Percentiles rank a stretch among this genome's conserved stretches.
These are phyloP conservation scores for Probaryconus sp. DNA, from an alignment of 1,140 invertebrate species.

Conservation along the genomic window DNA sequence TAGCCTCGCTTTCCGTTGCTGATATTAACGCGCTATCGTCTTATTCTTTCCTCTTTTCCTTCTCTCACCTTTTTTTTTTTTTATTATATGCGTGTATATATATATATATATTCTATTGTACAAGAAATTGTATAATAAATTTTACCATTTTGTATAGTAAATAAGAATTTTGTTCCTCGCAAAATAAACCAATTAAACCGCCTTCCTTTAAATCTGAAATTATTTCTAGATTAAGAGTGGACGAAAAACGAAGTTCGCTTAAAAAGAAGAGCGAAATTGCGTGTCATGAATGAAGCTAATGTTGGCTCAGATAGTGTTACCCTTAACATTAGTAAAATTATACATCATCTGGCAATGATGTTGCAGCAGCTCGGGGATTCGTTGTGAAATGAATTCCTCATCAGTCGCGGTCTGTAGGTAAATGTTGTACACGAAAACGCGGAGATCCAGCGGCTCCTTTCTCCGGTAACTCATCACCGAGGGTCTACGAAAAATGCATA, in stretches of 20 bases:
- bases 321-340: slow-evolving; percentile 46
- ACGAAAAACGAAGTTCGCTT: too few species aligned
- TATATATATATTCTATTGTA: too few species aligned
- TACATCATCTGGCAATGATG: slow-evolving; percentile 12
- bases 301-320: background rate
- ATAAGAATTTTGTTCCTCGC: too few species aligned
- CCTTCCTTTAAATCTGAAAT: slow-evolving; percentile 45
- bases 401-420: slow-evolving; percentile 22
- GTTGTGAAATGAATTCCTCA: slow-evolving; percentile 27
- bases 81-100: too few species aligned
- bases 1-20: slow-evolving; percentile 55
- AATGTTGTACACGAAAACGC: slow-evolving; percentile 57
- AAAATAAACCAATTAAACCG: too few species aligned
- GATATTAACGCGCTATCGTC: too few species aligned
- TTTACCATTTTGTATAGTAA: too few species aligned
- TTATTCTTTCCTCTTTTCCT: too few species aligned
- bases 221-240: slow-evolving; percentile 24
- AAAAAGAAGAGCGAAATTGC: too few species aligned
- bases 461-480: slow-evolving; percentile 7
- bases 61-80: too few species aligned
- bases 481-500: slow-evolving; percentile 68
- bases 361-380: background rate
- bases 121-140: too few species aligned
- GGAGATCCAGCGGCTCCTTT: slow-evolving; percentile 58
- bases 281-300: slow-evolving; percentile 19